These are phyloP conservation scores for Agrotis ipsilon DNA, from an alignment of 2,888 invertebrate genomes.

Conservation along the genomic window DNA sequence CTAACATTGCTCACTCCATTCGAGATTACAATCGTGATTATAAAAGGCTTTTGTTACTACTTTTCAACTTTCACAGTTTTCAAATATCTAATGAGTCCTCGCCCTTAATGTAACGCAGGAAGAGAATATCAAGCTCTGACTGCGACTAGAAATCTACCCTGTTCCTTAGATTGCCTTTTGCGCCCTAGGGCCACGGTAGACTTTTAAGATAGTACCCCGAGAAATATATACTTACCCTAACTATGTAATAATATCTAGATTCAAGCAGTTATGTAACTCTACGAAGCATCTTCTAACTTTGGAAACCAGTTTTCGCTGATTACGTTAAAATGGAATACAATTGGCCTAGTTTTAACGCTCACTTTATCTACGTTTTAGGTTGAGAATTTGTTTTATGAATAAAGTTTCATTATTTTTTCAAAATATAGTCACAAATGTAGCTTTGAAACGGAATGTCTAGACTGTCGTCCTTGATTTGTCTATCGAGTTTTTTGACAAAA, in stretches of 20 bases:
- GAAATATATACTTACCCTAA: neutral
- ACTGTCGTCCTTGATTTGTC: neutral
- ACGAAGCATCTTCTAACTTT: constrained; percentile 28
- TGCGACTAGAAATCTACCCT: too few relatives aligned
- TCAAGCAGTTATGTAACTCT: neutral
- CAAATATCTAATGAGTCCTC: too few relatives aligned
- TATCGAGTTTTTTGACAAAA: neutral
- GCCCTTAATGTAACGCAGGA: too few relatives aligned
- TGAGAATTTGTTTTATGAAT: constrained; percentile 4
- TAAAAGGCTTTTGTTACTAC: too few relatives aligned
- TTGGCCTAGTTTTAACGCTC: constrained; percentile 23
- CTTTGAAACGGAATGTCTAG: neutral
- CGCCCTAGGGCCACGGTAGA: too few relatives aligned
- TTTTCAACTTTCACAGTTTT: too few relatives aligned
- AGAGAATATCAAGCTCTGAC: too few relatives aligned
- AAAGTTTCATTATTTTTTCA: constrained; percentile 1
- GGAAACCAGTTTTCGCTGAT: constrained; percentile 22
- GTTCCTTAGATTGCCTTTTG: too few relatives aligned
- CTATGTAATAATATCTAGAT: neutral
- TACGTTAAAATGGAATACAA: constrained; percentile 28
- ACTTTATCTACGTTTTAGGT: neutral
- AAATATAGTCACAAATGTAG: neutral
- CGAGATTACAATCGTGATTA: too few relatives aligned
- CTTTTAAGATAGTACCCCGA: too few relatives aligned
- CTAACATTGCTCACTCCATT: too few relatives aligned